Evolutionary conservation across 2,888 invertebrate genomes (phyloP).

Genomic region (Agrenia bidenticulata): DNA sequence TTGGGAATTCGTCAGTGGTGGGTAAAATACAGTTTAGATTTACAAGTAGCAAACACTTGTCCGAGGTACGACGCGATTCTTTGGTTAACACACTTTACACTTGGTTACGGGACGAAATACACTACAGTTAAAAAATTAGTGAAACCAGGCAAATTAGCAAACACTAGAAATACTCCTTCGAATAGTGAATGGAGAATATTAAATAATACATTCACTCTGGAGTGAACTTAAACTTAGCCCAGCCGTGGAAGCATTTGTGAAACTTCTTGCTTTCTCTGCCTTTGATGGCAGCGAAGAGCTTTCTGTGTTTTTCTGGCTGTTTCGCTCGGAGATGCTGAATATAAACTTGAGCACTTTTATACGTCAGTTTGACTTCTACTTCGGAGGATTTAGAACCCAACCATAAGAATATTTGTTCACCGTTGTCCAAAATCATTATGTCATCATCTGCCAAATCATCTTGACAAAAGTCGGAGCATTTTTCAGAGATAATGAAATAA

Average conservation of each 20-base stretch:
- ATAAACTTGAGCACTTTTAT: conserved; percentile 98
- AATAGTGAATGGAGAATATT: too few species aligned
- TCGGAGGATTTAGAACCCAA: conserved; percentile 94
- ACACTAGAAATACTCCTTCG: too few species aligned
- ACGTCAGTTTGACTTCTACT: conserved; percentile 97
- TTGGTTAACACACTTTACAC: too few species aligned
- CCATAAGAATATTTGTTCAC: conserved; percentile 97
- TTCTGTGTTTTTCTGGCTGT: conserved; percentile 85
- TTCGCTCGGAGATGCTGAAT: conserved; percentile 95
- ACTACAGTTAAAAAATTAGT: too few species aligned
- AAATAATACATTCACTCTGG: conserved; percentile 48
- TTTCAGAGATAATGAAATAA: conserved; percentile 98
- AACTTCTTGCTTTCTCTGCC: conserved; percentile 94
- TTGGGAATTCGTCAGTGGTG: too few species aligned
- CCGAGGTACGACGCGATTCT: too few species aligned
- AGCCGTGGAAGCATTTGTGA: conserved; percentile 98
- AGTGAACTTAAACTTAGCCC: conserved; percentile 81
- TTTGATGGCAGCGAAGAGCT: conserved; percentile 90
- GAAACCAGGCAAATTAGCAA: too few species aligned
- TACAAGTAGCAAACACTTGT: too few species aligned
- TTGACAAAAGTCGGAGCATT: conserved; percentile 98
- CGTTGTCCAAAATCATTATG: conserved; percentile 98
- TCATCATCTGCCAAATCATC: conserved; percentile 99
- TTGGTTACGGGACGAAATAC: too few species aligned
- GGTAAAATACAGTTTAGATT: too few species aligned